Conservation (phyloP, 2,888 invertebrate genomes). For the Leucophenga maculata region DNA sequence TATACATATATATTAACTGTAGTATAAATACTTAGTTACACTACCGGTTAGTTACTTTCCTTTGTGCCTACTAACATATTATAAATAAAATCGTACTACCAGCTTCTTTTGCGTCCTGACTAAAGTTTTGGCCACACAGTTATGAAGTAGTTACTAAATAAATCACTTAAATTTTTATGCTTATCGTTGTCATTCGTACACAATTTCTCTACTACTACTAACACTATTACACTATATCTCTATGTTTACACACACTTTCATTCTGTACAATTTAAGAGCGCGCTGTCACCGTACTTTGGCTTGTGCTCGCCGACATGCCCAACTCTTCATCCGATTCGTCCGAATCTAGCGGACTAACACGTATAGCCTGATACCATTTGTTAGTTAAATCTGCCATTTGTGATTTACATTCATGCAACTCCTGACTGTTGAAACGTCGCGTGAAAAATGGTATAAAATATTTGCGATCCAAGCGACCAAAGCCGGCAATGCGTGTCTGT, state of each 20-base stretch:
- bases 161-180: background rate
- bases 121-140: constrained; percentile 19
- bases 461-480: constrained; percentile 91
- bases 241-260: constrained; percentile 38
- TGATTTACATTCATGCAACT: constrained; percentile 94
- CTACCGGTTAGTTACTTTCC: too few species aligned
- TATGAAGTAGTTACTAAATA: background rate
- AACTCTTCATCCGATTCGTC: constrained; percentile 80
- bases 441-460: constrained; percentile 98
- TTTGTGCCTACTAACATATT: too few species aligned
- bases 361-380: constrained; percentile 97
- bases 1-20: too few species aligned
- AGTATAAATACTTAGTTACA: too few species aligned
- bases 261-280: constrained; percentile 38
- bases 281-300: constrained; percentile 55
- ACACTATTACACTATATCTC: too few species aligned
- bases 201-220: constrained; percentile 15
- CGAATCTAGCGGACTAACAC: constrained; percentile 88
- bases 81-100: background rate
- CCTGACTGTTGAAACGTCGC: constrained; percentile 94
- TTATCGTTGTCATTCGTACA: constrained; percentile 22
- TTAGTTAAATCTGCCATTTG: constrained; percentile 97
- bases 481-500: constrained; percentile 86
- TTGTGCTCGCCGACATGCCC: constrained; percentile 65
- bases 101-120: constrained; percentile 11